Conservation (phyloP, 2,797 vertebrate species). For the Pseudochromis fuscus region DNA sequence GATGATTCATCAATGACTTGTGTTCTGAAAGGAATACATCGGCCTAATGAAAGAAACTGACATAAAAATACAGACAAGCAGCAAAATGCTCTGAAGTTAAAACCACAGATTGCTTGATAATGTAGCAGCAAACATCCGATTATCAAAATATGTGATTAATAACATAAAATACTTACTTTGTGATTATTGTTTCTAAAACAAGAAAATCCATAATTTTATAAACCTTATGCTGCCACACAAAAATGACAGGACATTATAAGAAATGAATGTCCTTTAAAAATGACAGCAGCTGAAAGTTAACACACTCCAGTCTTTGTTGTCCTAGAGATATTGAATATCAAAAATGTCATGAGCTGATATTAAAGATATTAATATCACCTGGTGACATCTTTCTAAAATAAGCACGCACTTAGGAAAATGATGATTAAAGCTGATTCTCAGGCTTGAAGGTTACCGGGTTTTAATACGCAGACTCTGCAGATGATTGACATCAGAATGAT, state of each 20-base stretch:
- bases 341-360: slow-evolving; percentile 38
- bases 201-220: not conserved
- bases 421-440: slow-evolving; percentile 22
- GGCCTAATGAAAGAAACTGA: no score
- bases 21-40: no score
- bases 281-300: slow-evolving; percentile 26
- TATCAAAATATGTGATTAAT: not conserved
- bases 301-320: slow-evolving; percentile 5
- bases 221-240: no score
- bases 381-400: slow-evolving; percentile 34
- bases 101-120: not conserved
- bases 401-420: slow-evolving; percentile 1
- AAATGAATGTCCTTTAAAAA: not conserved
- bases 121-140: not conserved
- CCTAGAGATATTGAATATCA: slow-evolving; percentile 18
- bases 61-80: not conserved
- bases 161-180: not conserved
- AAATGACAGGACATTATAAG: slow-evolving; percentile 14
- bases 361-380: slow-evolving; percentile 47
- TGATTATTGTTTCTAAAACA: not conserved
- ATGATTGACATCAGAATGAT: slow-evolving; percentile 26
- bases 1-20: no score
- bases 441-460: slow-evolving; percentile 30
- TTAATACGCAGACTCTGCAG: slow-evolving; percentile 1
- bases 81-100: not conserved